Base-by-base conservation (phyloP, 2,888 invertebrate species). In the Pegoplata infirma region DNA sequence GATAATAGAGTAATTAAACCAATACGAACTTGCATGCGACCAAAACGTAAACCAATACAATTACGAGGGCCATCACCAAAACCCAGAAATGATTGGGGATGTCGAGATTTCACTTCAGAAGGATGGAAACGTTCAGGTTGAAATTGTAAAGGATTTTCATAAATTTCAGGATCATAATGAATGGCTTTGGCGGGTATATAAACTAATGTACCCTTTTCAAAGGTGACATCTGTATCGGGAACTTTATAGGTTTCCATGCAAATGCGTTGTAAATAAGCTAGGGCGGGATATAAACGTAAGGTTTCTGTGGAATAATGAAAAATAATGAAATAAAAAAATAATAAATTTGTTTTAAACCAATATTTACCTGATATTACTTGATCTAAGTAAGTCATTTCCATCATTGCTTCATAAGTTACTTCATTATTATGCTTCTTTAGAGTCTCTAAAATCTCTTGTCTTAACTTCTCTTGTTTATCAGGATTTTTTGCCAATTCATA, bases 401-500 rank as follows among this genome's bases (percentile, higher is more conserved):
- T 84, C 66, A 91, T 80, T 1, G 90, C 87, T 7, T 91, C 91
- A 80, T 91, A 91, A 5, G 88, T 90, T 6, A 91, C 80, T 73
- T 89, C 81, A 2, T 88, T 88, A 3, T 88, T 84, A 58, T 90
- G 83, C 25, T 85, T 86, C 12, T 83, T 82, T 25, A 91, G 68
- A 1, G 89, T 89, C 0, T 71, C 77, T 1, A 86, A 81, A 4
- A 91, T 89, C 83, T 92, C 91, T 0, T 84, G 74, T n/a, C 90
- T 83, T 1, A 90, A 80, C 64, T 86, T 90, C 1, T 87, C 84
- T 80, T 92, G 92, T 3, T 90, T 81, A 0, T 89, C 84, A 0
- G 86, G 88, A 82, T 91, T 89, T 8, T 87, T 84, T 1, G 91
- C 90, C 40, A 92, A 82, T 81, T 91, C 91, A 80, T 89, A 91